phyloP scores from a whole-genome alignment of 2,797 vertebrate species.

The Cossypha caffra region DNA sequence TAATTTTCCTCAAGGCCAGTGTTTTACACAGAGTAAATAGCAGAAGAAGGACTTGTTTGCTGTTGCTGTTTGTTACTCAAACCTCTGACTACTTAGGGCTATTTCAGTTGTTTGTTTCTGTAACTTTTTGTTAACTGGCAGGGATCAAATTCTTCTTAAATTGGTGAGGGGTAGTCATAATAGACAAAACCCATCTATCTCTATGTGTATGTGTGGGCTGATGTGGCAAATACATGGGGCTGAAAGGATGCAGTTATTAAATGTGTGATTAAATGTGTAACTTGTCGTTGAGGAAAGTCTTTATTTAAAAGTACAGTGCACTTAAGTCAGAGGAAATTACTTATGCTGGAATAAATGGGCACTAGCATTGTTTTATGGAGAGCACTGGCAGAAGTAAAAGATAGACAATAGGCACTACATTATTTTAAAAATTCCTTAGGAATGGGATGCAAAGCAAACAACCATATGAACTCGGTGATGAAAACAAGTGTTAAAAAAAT shows the following conservation, averaged over 20 bases:
- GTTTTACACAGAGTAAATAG: not conserved
- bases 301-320: not conserved
- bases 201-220: fast-evolving
- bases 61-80: not conserved
- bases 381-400: not conserved
- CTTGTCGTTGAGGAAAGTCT: not conserved
- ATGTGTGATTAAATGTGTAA: not conserved
- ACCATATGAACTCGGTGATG: not conserved
- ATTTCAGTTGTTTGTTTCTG: not conserved
- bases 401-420: not conserved
- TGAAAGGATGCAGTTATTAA: not conserved
- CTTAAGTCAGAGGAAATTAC: not conserved
- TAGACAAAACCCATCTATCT: fast-evolving
- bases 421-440: not conserved
- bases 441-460: fast-evolving
- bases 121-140: not conserved
- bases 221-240: not conserved
- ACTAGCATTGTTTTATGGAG: not conserved
- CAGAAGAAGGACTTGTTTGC: fast-evolving
- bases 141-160: not conserved
- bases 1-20: not conserved
- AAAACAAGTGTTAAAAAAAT: not conserved
- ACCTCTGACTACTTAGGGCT: not conserved
- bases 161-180: not conserved
- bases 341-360: not conserved